A percentile compares a stretch with the other conserved stretches of the same genome.
These are phyloP conservation scores for Vicugna pacos DNA, from an alignment of 2,113 vertebrate species.

Conservation along the genomic window DNA sequence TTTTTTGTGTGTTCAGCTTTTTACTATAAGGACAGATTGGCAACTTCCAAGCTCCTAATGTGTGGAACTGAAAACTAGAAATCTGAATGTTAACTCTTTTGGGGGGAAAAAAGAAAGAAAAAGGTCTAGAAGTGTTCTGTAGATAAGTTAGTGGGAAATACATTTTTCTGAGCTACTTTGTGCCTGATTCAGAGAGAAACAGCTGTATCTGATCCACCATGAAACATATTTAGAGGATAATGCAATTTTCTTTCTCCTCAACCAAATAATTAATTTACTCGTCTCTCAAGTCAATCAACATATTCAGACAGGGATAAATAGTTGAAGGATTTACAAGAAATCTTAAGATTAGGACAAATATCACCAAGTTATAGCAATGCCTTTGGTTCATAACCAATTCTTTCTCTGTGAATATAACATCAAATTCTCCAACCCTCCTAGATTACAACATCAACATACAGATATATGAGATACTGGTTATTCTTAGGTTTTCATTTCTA, in stretches of 20 bases:
- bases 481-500: not conserved
- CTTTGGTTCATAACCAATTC: not conserved
- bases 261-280: conserved; percentile 8
- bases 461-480: not conserved
- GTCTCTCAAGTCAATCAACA: not conserved
- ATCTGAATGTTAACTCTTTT: not conserved
- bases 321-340: not conserved
- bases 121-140: not conserved
- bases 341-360: not conserved
- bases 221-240: not conserved
- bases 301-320: not conserved
- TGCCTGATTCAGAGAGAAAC: conserved; percentile 6
- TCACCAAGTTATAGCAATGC: not conserved
- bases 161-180: not conserved
- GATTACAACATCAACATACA: not conserved
- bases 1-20: not conserved
- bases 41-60: not conserved
- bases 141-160: not conserved
- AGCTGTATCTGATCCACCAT: not conserved
- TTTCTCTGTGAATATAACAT: not conserved
- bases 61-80: not conserved
- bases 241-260: not conserved
- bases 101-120: not conserved
- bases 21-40: not conserved
- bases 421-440: no score